Percentiles rank a stretch among this genome's conserved stretches.
These are phyloP conservation scores for Myotis findleyi DNA, from an alignment of 2,797 vertebrate genomes.

Conservation along the genomic window DNA sequence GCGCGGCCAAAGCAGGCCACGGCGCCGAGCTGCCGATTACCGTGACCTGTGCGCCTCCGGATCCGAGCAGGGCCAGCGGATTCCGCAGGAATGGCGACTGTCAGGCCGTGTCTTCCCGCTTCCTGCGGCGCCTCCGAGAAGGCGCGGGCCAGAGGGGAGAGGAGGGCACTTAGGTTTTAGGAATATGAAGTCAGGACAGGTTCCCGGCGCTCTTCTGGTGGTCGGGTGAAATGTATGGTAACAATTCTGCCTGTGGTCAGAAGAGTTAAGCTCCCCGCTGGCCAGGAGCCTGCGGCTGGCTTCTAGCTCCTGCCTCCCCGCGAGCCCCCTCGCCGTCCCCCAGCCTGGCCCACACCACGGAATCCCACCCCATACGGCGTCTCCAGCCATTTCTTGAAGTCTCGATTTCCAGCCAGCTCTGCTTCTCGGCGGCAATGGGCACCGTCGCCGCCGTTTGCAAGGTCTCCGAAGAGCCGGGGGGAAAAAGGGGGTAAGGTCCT, in stretches of 20 bases:
- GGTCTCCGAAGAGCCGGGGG: neutral
- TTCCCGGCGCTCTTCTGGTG: neutral
- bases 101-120: slow-evolving; percentile 44
- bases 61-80: neutral
- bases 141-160: neutral
- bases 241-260: neutral
- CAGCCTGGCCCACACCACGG: neutral
- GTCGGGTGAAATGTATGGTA: neutral
- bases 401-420: neutral
- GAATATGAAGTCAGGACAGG: slow-evolving; percentile 24
- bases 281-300: neutral
- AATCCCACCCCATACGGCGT: neutral
- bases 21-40: neutral
- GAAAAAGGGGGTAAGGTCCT: neutral
- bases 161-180: slow-evolving; percentile 42
- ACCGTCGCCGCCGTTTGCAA: neutral
- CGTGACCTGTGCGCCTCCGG: neutral
- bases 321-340: neutral
- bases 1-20: neutral
- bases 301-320: neutral
- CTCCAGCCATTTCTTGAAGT: neutral
- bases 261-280: neutral
- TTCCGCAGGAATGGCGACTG: neutral
- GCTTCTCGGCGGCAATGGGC: neutral
- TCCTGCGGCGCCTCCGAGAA: slow-evolving; percentile 53